Base-by-base conservation (phyloP, 1,140 invertebrate genomes). In the Sycobia sp. region DNA sequence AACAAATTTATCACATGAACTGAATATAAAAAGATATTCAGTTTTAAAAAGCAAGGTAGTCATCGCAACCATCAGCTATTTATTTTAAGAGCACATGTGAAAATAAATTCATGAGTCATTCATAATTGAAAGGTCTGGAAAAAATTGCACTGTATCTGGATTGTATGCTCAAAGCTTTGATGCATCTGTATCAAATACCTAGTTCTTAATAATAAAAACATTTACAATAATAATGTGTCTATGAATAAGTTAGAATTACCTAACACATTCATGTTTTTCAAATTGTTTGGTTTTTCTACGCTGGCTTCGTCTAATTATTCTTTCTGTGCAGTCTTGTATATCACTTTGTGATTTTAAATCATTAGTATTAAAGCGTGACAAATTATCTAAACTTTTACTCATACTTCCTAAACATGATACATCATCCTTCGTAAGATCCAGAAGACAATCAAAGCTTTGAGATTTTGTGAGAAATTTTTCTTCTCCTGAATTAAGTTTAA, bases 241-340 rank as follows among this genome's bases (percentile, higher is more conserved):
- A 20, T 47, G 9, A 34, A 11, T 46, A 23, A 55, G 39, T n/a
- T 32, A 9, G 3, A 39, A 47, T 64, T 71, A 71, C 56, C 69
- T 71, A 49, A 71, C 66, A 34, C 67, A 71, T 22, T 67, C 62
- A 43, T 67, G 60, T 54, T 66, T 69, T 10, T 69, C 69, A 47
- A 67, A 67, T 49, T 22, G 47, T 55, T 44, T 63, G 16, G 29
- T 38, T 46, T 67, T 71, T 44, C 51, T 49, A 39, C 63, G 62
- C 34, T 59, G 39, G 22, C 55, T 51, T 63, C 51, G 51, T 62
- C 56, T 66, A 22, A 38, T 36, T 58, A 46, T 56, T 23, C 16
- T 47, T 20, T 62, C 50, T 22, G 22, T n/a, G 13, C 50, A 63
- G 61, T 57, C 61, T 63, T 51, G 51, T 51, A 36, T 57, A 58